Conservation (phyloP, 2,888 invertebrate genomes). For the Timandra comae region DNA sequence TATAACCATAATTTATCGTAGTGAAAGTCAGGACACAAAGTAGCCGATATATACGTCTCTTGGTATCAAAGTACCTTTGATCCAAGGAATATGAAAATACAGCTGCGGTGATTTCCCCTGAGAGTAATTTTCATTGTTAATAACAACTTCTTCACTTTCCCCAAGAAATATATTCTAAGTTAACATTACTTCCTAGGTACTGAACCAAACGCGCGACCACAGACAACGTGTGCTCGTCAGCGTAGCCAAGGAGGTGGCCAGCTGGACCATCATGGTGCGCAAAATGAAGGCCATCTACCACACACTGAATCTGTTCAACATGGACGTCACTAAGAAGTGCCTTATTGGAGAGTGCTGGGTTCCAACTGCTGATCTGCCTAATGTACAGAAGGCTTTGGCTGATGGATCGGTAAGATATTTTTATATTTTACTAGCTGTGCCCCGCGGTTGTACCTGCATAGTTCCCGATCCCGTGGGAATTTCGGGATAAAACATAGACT, state of each 20-base stretch:
- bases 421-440: too few species aligned
- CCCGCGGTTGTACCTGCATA: too few species aligned
- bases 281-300: constrained; percentile 96
- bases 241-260: constrained; percentile 91
- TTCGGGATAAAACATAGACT: too few species aligned
- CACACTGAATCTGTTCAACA: constrained; percentile 90
- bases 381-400: constrained; percentile 85
- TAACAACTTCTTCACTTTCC: too few species aligned
- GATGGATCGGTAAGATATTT: constrained; percentile 87
- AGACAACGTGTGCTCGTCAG: constrained; percentile 90
- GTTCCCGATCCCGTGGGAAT: too few species aligned
- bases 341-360: constrained; percentile 92
- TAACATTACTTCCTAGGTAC: constrained; percentile 71
- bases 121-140: too few species aligned
- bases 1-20: too few species aligned
- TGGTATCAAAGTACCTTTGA: too few species aligned
- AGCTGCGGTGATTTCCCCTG: too few species aligned
- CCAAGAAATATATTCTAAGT: background rate
- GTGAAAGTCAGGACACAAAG: too few species aligned
- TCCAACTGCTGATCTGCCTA: constrained; percentile 82
- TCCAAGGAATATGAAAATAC: too few species aligned
- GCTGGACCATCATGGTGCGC: constrained; percentile 92
- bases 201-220: constrained; percentile 95
- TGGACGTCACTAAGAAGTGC: constrained; percentile 92
- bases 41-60: too few species aligned